Evolutionary conservation across 2,797 vertebrate genomes (phyloP), one percentile per base, ranked within the genome.

Genomic region (Nannoperca obscura): DNA sequence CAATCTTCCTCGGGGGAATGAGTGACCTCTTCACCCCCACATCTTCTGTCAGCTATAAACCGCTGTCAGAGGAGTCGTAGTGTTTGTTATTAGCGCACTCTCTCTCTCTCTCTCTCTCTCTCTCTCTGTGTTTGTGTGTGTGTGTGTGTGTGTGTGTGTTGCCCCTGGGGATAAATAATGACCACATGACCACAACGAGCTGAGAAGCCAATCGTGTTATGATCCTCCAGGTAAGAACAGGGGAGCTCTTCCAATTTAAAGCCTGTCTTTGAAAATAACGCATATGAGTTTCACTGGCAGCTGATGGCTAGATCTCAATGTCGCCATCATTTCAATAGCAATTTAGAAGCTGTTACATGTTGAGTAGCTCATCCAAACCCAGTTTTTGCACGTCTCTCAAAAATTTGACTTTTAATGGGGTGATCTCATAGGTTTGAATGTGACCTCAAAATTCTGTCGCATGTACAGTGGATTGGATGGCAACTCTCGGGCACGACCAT

Each of bases 1-100:
- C 66, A 86, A 68, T 81, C 63, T 82, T 85, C 85, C 66, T 44
- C 0, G 0, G 78, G 89, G 89, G 75, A 83, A 83, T 55, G 68
- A 77, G 59, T 81, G 88, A 91, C 92, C 90, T 85, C 82, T 81
- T 89, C 87, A 88, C 90, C 85, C 74, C 53, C 27, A 57, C 57
- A 78, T 84, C 82, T 74, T 79, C 77, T 78, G 71, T 82, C 80
- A 38, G 75, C 67, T 62, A 62, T 85, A 88, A 89, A 89, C 60
- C 13, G 66, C 74, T 73, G 82, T 77, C 82, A 80, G 27, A 71
- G 36, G 61, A 64, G 63, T 55, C 15, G 34, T 17, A 20, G 65
- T 40, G 36, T 60, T 83, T 75, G 65, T 88, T 86, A 88, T 90
- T 86, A 81, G 81, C 54, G n/a, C 67, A 19, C 1, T 34, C 10